Evolutionary conservation across 2,888 invertebrate species (phyloP), one percentile per base, ranked within the genome.

Genomic region (Agriopis aurantiaria): DNA sequence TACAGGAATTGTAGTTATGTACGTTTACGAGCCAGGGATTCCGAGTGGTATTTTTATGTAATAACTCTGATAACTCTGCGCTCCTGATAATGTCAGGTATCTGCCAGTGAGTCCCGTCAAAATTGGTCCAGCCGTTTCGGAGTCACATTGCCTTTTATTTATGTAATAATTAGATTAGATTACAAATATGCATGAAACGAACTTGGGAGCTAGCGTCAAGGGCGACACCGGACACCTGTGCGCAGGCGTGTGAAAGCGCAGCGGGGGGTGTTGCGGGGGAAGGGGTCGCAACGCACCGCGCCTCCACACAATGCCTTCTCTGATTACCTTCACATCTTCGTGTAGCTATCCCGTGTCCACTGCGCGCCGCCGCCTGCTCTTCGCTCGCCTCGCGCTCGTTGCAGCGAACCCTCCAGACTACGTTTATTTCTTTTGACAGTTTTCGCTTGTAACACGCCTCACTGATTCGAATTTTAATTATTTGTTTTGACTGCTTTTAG

Each of bases 141-240:
- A n/a, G n/a, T n/a, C n/a, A n/a, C n/a, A n/a, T n/a, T 23, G 17
- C 12, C 12, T 45, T 23, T 48, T n/a, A 11, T 0, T 33, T 1
- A 43, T 41, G 2, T 17, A 9, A 8, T 57, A 46, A 3, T 17
- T 46, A 43, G 11, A 14, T 53, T n/a, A n/a, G 40, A 23, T 33
- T 12, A 52, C 9, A n/a, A 55, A 55, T 57, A 67, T 76, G 85
- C 83, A 82, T 81, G 83, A 82, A 82, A 85, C 88, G 88, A 87
- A 89, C 87, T 89, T 90, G 88, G 86, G 80, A 85, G 52, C 43
- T 40, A 45, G 81, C 90, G 88, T 91, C 93, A 93, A 93, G 93
- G 93, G 92, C 93, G 93, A 92, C 86, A 94, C 80, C 86, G 85
- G 91, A 94, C 92, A 94, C 93, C 92, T 92, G 93, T 89, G 91